Evolutionary conservation across 92 coral and sea anemone genomes (phyloP).

Genomic region (Bergia puertoricense): DNA sequence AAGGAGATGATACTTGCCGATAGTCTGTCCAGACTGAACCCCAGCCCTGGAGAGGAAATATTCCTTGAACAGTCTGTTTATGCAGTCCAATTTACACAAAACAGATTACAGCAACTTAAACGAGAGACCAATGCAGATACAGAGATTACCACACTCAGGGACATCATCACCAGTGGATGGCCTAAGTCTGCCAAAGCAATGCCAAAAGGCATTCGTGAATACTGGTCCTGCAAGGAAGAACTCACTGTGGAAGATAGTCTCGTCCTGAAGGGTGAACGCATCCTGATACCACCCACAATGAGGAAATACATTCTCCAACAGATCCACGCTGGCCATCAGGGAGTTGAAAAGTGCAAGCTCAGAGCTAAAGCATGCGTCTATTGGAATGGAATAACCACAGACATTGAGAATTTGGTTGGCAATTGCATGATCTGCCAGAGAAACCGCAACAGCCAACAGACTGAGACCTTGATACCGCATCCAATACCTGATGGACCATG

Average conservation of each 20-base stretch:
- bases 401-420: conserved; percentile 43
- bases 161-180: neutral
- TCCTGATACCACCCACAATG: conserved; percentile 25
- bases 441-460: conserved; percentile 42
- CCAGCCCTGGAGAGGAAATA: conserved; percentile 9
- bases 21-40: conserved; percentile 5
- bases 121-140: neutral
- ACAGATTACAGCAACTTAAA: conserved; percentile 4
- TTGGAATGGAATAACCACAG: conserved; percentile 53
- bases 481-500: conserved; percentile 52
- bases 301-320: conserved; percentile 28
- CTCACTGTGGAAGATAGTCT: conserved; percentile 40
- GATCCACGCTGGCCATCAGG: conserved; percentile 54
- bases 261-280: conserved; percentile 14
- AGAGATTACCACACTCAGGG: neutral
- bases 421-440: conserved; percentile 40
- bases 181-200: neutral
- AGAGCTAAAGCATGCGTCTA: conserved; percentile 53
- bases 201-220: conserved; percentile 1
- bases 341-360: conserved; percentile 52
- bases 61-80: neutral
- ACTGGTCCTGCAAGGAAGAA: conserved; percentile 44
- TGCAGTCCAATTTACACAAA: conserved; percentile 8
- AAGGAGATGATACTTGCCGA: conserved; percentile 22
- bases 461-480: conserved; percentile 57